Conservation (phyloP, 2,888 invertebrate species). For the Cheilosia urbana region DNA sequence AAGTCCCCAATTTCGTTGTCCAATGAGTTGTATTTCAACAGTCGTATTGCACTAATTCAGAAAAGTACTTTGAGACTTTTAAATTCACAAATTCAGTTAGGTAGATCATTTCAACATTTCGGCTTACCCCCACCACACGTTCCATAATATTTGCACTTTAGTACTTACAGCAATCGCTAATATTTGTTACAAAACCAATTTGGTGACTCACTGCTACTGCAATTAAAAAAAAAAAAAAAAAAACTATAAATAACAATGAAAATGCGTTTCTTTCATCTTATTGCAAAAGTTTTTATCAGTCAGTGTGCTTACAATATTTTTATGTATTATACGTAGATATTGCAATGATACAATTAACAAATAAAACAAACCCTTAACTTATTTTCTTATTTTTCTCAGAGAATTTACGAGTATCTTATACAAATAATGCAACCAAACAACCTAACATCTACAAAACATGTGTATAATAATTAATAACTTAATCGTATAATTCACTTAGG, state of each 20-base stretch:
- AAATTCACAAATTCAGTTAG: too few relatives aligned
- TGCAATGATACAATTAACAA: constrained; percentile 67
- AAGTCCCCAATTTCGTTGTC: too few relatives aligned
- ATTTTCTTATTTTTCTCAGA: constrained; percentile 14
- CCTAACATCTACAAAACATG: constrained; percentile 49
- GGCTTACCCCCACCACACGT: too few relatives aligned
- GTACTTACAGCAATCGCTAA: too few relatives aligned
- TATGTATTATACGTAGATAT: constrained; percentile 31
- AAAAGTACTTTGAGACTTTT: too few relatives aligned
- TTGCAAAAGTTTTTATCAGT: constrained; percentile 71
- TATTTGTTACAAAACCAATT: too few relatives aligned
- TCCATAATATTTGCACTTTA: too few relatives aligned
- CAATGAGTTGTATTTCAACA: too few relatives aligned
- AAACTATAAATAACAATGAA: constrained; percentile 1
- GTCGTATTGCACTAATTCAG: too few relatives aligned
- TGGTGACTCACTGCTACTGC: too few relatives aligned
- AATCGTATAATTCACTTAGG: constrained; percentile 28
- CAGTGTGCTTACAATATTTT: constrained; percentile 66
- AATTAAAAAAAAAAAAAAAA: too few relatives aligned
- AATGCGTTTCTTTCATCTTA: constrained; percentile 33
- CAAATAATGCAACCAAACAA: constrained; percentile 57
- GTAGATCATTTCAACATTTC: too few relatives aligned
- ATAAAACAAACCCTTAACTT: constrained; percentile 71
- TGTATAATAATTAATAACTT: constrained; percentile 55
- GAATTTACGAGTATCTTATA: constrained; percentile 3